Base-by-base conservation (phyloP, 2,797 vertebrate genomes). In the Alcedo quadribrachys region DNA sequence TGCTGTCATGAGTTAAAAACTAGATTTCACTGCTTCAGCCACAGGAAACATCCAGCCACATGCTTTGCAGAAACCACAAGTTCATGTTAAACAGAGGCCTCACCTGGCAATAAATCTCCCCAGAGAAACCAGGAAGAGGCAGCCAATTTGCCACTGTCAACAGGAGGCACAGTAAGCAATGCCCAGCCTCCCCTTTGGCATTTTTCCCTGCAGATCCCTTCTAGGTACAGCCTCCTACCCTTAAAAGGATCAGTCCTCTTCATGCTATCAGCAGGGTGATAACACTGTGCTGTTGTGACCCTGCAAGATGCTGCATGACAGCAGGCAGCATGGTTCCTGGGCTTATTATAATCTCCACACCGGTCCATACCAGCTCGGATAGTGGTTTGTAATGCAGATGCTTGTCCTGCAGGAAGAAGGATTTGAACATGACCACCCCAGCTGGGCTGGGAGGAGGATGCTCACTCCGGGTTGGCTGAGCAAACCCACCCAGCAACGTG, bases 281-380 rank as follows among this genome's bases (percentile, higher is more conserved):
- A 22, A 46, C 25, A 27, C 48, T 10, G 25, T 50, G 9, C 24
- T 51, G 30, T 16, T 20, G 27, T 40, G 43, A 57, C 48, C 28
- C 45, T 83, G 53, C 15, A 30, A 57, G 83, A 33, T 0, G 5
- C 48, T 24, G 21, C 2, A 3, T 0, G 3, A 32, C 53, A 67
- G 25, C 2, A 0, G 14, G 14, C 37, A 53, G 22, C 1, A 0
- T 28, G 28, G 15, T 18, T 85, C 54, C 46, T 16, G 22, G 10
- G 22, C 37, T 40, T 32, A 2, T 40, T 28, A 19, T n/a, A 12
- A 15, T 22, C 18, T 53, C 13, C 2, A 2, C 35, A 27, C 45
- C 37, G 45, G 27, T 51, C 45, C 54, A 7, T 27, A 27, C 21
- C 2, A 0, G n/a, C 68, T 48, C 22, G 12, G 24, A 30, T 4